phyloP scores from a whole-genome alignment of 2,888 invertebrate species.

The Antheraea assamensis region DNA sequence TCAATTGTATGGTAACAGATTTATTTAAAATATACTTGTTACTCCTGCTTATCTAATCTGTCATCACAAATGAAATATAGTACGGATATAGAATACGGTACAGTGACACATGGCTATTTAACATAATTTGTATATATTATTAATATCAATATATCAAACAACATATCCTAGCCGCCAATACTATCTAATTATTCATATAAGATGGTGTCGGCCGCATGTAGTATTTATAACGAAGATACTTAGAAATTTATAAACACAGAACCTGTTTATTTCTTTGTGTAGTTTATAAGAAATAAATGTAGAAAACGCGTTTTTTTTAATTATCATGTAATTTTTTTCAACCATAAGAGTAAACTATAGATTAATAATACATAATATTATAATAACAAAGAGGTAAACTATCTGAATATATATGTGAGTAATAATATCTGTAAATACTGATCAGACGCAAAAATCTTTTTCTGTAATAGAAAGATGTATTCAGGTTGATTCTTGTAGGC shows the following conservation, averaged over 20 bases:
- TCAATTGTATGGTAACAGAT: not conserved
- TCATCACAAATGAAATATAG: not conserved
- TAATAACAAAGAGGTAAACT: no score
- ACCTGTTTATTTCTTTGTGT: constrained; percentile 42
- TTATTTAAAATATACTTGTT: not conserved
- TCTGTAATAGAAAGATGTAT: no score
- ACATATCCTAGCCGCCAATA: constrained; percentile 24
- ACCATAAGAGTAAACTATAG: not conserved
- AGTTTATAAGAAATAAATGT: constrained; percentile 33
- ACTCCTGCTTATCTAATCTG: not conserved
- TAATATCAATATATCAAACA: constrained; percentile 14
- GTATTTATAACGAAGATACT: constrained; percentile 27
- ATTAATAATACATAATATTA: no score
- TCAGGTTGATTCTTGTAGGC: no score
- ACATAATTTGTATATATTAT: constrained; percentile 1
- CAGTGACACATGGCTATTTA: not conserved
- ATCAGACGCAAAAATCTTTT: no score
- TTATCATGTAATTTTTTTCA: not conserved
- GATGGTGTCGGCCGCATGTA: constrained; percentile 21
- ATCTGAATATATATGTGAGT: no score
- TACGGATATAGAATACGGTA: not conserved
- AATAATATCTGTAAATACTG: no score
- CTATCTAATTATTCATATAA: constrained; percentile 37
- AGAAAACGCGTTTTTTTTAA: constrained; percentile 18
- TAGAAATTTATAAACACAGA: constrained; percentile 48